Evolutionary conservation across 2,888 invertebrate genomes (phyloP).

Genomic region (Tryphoninae sp.): DNA sequence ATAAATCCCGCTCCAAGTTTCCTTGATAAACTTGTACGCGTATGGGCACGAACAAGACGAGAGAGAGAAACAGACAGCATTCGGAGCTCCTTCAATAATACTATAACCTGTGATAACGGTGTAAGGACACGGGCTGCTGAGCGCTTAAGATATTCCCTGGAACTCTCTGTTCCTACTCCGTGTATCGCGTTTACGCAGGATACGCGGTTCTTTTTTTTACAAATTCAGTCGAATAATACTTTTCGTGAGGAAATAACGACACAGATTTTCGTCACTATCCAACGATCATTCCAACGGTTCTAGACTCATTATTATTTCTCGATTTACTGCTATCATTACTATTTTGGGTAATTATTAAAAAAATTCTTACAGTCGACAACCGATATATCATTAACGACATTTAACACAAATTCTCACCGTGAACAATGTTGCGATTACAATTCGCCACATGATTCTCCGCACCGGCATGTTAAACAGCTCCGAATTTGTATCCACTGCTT

Average conservation of each 20-base stretch:
- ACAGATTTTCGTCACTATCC: not conserved
- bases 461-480: constrained; percentile 46
- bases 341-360: not conserved
- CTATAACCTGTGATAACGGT: constrained; percentile 72
- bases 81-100: constrained; percentile 46
- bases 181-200: constrained; percentile 38
- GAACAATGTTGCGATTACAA: constrained; percentile 76
- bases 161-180: not conserved
- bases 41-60: not conserved
- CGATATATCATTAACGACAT: not conserved
- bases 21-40: not conserved
- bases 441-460: constrained; percentile 75
- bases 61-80: constrained; percentile 1
- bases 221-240: not conserved
- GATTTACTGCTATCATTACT: not conserved
- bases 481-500: constrained; percentile 18
- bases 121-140: constrained; percentile 77
- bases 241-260: not conserved
- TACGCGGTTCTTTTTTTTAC: constrained; percentile 36
- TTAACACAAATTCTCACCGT: constrained; percentile 70
- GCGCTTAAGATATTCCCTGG: constrained; percentile 71
- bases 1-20: not conserved
- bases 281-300: not conserved
- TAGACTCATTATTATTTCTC: not conserved
- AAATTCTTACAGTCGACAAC: too few relatives aligned